phyloP scores from a whole-genome alignment of 2,888 invertebrate genomes.

The Melieria omissa region DNA sequence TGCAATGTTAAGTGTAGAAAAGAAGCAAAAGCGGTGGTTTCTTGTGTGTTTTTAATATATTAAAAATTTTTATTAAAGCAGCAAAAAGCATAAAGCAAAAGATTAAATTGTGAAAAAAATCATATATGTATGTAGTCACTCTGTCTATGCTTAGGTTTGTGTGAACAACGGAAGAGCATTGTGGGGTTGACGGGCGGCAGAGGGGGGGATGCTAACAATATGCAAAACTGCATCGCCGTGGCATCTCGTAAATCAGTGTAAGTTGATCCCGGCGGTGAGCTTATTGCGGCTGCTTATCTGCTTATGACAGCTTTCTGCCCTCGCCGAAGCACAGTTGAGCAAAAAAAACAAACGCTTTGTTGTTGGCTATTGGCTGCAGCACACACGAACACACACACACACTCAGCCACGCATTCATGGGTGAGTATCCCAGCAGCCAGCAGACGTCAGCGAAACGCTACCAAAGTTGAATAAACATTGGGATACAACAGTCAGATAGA shows the following conservation, averaged over 20 bases:
- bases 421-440: not conserved
- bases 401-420: not conserved
- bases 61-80: not conserved
- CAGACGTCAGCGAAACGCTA: too few species aligned
- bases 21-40: not conserved
- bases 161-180: too few species aligned
- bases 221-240: slow-evolving; percentile 42
- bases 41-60: too few species aligned
- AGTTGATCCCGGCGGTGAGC: slow-evolving; percentile 51
- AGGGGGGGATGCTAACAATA: slow-evolving; percentile 42
- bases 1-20: slow-evolving; percentile 1
- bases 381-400: not conserved
- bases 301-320: slow-evolving; percentile 65
- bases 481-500: too few species aligned
- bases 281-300: slow-evolving; percentile 65
- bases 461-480: too few species aligned
- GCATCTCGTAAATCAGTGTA: slow-evolving; percentile 49
- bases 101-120: not conserved
- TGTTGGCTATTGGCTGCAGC: not conserved
- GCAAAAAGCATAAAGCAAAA: not conserved
- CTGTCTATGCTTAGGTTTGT: too few species aligned
- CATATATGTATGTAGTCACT: too few species aligned
- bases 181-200: too few species aligned
- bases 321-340: slow-evolving; percentile 23
- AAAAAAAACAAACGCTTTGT: too few species aligned